Evolutionary conservation across 2,888 invertebrate genomes (phyloP), one percentile per base, ranked within the genome.

Genomic region (Phengaris alcon): DNA sequence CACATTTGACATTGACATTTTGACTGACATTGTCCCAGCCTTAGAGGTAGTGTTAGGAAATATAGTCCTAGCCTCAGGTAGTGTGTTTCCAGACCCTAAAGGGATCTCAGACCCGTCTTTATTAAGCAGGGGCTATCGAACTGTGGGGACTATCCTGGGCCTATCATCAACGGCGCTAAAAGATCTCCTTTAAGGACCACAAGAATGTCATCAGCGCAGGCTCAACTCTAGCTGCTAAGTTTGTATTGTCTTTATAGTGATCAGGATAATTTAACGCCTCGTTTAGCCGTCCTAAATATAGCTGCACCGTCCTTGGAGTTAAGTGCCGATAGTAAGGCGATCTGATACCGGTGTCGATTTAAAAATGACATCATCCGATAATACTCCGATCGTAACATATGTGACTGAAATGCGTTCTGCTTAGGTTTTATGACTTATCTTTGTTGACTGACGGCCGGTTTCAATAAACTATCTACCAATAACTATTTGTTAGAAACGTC

Each of bases 341-440:
- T 72, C 72, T 15, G 72, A 72, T 72, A 72, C 48, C 54, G 51
- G 72, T 35, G 13, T 72, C 72, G 51, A 72, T 54, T 72, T 35
- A 13, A 44, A 52, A 72, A 72, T 72, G 72, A 72, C 72, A 54
- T 72, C 72, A 72, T 52, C 35, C 52, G 72, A 72, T 72, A 72
- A 70, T 22, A 35, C 46, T 52, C 10, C 70, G 22, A 15, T 6
- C 51, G 48, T 22, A 35, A 35, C 64, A 64, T 64, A 64, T 64
- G 64, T 44, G 64, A 64, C 59, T 57, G 57, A 15, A 57, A 35
- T 2, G 10, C 52, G 59, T 59, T 5, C 59, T 64, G 6, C 64
- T 64, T 64, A 44, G 64, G 64, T 64, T 64, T 64, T 44, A 64
- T 12, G 64, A 64, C 35, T 35, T 35, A 3, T 35, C 35, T 22